Evolutionary conservation across 2,888 invertebrate genomes (phyloP).

Genomic region (Tetramorium bicarinatum): DNA sequence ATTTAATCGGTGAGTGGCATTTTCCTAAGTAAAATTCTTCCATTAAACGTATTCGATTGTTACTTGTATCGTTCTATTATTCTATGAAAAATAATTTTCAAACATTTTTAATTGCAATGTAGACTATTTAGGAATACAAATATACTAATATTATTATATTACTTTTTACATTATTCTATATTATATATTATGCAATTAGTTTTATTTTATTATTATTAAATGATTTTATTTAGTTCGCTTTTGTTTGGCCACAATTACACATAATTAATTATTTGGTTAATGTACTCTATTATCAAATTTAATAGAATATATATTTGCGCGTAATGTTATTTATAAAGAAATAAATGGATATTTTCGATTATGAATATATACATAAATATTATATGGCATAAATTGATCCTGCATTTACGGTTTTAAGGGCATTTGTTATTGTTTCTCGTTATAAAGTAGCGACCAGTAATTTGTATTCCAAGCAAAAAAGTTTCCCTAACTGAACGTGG

Average conservation of each 20-base stretch:
- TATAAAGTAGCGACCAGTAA: slow-evolving; percentile 24
- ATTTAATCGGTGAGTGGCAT: background rate
- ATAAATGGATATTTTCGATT: slow-evolving; percentile 1
- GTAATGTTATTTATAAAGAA: slow-evolving; percentile 13
- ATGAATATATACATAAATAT: background rate
- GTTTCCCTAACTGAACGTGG: slow-evolving; percentile 36
- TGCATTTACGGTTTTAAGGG: background rate
- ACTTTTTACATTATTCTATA: background rate
- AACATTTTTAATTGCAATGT: background rate
- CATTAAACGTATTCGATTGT: background rate
- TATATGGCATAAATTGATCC: background rate
- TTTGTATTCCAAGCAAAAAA: slow-evolving; percentile 37
- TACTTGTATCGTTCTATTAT: background rate
- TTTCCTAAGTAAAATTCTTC: background rate
- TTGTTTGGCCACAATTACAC: background rate
- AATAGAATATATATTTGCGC: background rate
- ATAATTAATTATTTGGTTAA: slow-evolving; percentile 18
- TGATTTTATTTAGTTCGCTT: background rate
- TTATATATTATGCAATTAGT: background rate
- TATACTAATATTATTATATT: too few relatives aligned
- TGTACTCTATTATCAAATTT: background rate
- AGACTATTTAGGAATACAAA: background rate
- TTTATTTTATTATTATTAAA: background rate
- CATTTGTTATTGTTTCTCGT: slow-evolving; percentile 1
- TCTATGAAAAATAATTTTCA: background rate